Conservation (phyloP, 2,797 vertebrate species). For the Fistularia tabacaria region DNA sequence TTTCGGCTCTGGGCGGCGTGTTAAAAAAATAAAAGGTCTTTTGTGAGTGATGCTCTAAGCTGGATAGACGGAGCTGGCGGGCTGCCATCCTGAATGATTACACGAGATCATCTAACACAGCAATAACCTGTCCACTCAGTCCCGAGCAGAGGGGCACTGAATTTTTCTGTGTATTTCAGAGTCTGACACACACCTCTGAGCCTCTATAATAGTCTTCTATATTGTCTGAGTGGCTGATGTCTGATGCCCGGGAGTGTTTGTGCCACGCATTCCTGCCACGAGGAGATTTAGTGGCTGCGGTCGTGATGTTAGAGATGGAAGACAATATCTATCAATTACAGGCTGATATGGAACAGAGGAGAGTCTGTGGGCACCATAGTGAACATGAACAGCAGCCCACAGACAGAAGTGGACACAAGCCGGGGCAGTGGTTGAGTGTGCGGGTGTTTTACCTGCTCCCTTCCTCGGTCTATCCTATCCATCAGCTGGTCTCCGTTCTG, state of each 20-base stretch:
- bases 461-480: constrained; percentile 85
- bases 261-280: constrained; percentile 15
- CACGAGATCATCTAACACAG: constrained; percentile 67
- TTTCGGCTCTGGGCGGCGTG: constrained; percentile 52
- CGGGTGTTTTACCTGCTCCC: constrained; percentile 85
- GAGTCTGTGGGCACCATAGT: constrained; percentile 27
- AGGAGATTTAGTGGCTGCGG: constrained; percentile 39
- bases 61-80: constrained; percentile 57
- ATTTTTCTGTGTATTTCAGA: neutral
- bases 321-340: constrained; percentile 46
- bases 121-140: constrained; percentile 50
- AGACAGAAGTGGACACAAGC: constrained; percentile 34
- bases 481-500: constrained; percentile 88
- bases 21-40: constrained; percentile 49
- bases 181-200: neutral
- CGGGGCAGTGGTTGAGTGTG: constrained; percentile 28
- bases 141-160: constrained; percentile 1
- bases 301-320: constrained; percentile 57
- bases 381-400: constrained; percentile 31
- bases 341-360: constrained; percentile 46
- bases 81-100: constrained; percentile 62
- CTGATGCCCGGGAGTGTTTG: too few species aligned
- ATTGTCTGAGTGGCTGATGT: constrained; percentile 12
- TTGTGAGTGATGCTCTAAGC: constrained; percentile 70
- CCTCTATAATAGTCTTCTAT: neutral